phyloP scores from a whole-genome alignment of 2,888 invertebrate species.

The Dasypogon diadema region DNA sequence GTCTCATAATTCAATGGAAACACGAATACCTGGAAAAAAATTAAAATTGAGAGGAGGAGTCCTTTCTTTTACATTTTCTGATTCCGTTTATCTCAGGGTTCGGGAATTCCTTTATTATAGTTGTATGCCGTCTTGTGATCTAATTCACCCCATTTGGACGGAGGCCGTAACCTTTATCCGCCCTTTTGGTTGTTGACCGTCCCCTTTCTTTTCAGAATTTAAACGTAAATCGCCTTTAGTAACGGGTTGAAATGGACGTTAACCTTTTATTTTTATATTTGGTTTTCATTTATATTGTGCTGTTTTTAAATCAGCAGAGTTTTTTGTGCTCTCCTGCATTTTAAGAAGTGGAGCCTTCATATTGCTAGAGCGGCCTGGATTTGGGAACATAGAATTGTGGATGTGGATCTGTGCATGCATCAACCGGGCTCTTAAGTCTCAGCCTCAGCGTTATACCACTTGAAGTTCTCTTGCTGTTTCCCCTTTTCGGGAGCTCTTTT shows the following conservation, averaged over 20 bases:
- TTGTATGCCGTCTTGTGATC: neutral
- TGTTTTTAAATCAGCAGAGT: slow-evolving; percentile 17
- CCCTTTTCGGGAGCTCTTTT: slow-evolving; percentile 33
- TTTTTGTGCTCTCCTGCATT: slow-evolving; percentile 24
- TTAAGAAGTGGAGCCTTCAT: too few species aligned
- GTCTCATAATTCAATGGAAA: slow-evolving; percentile 31
- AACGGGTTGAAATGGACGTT: neutral
- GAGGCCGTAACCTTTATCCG: slow-evolving; percentile 15
- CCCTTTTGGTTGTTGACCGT: neutral
- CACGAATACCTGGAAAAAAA: slow-evolving; percentile 26
- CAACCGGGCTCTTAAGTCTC: slow-evolving; percentile 8
- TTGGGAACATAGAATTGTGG: neutral
- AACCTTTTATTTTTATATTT: slow-evolving; percentile 26
- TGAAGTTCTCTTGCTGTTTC: slow-evolving; percentile 7
- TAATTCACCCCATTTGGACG: neutral
- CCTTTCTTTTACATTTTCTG: neutral
- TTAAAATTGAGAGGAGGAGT: slow-evolving; percentile 17
- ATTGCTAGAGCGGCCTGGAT: too few species aligned
- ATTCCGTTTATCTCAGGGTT: neutral
- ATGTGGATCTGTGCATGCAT: neutral
- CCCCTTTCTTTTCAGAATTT: neutral
- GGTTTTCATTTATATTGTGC: slow-evolving; percentile 29
- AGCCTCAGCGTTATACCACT: slow-evolving; percentile 5
- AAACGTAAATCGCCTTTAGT: slow-evolving; percentile 29
- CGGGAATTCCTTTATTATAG: slow-evolving; percentile 5